These are phyloP conservation scores for Azemiops feae DNA, from an alignment of 2,113 vertebrate genomes.

Conservation along the genomic window DNA sequence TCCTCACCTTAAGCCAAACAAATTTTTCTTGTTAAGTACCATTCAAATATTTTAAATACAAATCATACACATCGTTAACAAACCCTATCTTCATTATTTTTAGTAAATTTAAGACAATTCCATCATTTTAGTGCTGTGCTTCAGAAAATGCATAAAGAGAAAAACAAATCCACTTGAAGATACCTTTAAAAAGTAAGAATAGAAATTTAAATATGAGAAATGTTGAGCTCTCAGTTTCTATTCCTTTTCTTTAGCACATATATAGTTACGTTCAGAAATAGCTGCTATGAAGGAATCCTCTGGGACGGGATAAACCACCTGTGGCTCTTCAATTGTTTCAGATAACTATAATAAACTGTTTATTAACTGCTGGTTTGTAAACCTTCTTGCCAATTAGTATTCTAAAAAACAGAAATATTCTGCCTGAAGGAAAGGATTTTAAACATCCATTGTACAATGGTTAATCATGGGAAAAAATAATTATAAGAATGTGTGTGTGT, in stretches of 20 bases:
- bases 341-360: not conserved
- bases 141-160: not conserved
- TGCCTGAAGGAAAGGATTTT: not conserved
- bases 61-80: not conserved
- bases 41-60: not conserved
- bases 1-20: not conserved
- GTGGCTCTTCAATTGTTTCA: not conserved
- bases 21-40: not conserved
- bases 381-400: not conserved
- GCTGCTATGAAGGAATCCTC: not conserved
- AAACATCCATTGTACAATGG: not conserved
- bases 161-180: not conserved
- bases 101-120: not conserved
- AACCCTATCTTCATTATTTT: not conserved
- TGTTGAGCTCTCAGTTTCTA: not conserved
- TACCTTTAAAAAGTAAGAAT: not conserved
- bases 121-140: slow-evolving; percentile 3
- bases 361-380: not conserved
- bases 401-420: not conserved
- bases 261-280: not conserved
- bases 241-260: not conserved
- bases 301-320: not conserved
- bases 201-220: slow-evolving; percentile 9
- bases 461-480: not conserved
- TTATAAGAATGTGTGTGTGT: not conserved